Base-by-base conservation (phyloP, 2,113 vertebrate species). In the Percopsis transmontana region DNA sequence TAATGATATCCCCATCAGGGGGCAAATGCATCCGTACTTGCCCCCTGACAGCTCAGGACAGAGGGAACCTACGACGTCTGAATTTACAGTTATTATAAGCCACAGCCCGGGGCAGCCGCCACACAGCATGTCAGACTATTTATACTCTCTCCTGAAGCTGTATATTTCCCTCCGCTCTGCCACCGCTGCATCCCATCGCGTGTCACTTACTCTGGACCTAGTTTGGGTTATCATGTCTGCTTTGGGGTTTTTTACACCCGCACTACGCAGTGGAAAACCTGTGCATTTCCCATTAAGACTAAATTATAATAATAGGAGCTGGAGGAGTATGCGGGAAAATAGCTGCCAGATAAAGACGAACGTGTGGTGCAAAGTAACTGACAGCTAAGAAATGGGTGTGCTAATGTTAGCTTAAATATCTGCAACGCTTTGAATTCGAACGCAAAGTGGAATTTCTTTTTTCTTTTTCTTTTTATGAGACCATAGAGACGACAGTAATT, bases 11-110 rank as follows among this genome's bases (percentile, higher is more conserved):
- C 87, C 76, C 82, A 62, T 55, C 62, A 71, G 87, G 81, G 80
- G 86, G 78, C 76, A 70, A 85, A 85, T 84, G 80, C 84, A 86
- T 88, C 89, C 70, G 81, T 75, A 61, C 74, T 72, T 68, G 78
- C 62, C 72, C 62, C 72, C 8, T 84, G 77, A 86, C 76, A 82
- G 61, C 80, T 79, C 53, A 16, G 78, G 78, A 83, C 78, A 82
- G 80, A 68, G 81, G 74, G 66, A 82, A 82, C 74, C 59, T 72
- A 61, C 74, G 77, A 82, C 83, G 84, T 80, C 78, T 89, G 89
- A 87, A 87, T 88, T 87, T 86, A 84, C 81, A 88, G 74, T 91
- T 90, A 87, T 86, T 89, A 79, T 70, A 90, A 88, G 76, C 82
- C 85, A 58, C 90, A 86, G 77, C 71, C 81, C 73, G 62, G 61